Percentiles rank a stretch among this genome's conserved stretches.
These are phyloP conservation scores for Diprion similis DNA, from an alignment of 1,140 invertebrate genomes.

Conservation along the genomic window DNA sequence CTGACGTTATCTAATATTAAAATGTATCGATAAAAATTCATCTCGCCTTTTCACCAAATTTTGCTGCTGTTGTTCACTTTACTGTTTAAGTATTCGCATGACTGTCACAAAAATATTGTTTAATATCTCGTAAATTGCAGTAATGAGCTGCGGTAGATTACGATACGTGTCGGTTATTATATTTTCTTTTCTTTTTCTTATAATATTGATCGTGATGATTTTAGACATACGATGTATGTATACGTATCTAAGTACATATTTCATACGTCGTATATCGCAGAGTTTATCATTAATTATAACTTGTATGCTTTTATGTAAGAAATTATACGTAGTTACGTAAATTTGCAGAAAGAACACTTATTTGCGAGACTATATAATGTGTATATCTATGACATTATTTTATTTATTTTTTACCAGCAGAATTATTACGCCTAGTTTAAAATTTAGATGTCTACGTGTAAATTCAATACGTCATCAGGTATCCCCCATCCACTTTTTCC, in stretches of 20 bases:
- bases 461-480: constrained; percentile 5
- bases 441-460: neutral
- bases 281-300: neutral
- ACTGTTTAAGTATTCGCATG: constrained; percentile 31
- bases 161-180: neutral
- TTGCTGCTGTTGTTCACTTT: neutral
- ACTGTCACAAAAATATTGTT: constrained; percentile 58
- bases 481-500: neutral
- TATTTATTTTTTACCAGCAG: neutral
- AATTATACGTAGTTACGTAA: neutral
- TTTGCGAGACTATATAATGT: neutral
- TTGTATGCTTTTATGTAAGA: neutral
- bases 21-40: constrained; percentile 26
- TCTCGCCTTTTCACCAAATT: constrained; percentile 7
- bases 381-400: neutral
- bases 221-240: constrained; percentile 15
- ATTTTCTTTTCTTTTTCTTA: constrained; percentile 14
- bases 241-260: constrained; percentile 7
- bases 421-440: neutral
- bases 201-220: constrained; percentile 21
- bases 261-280: neutral
- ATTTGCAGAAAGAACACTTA: neutral
- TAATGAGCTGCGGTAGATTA: constrained; percentile 14
- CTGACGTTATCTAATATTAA: constrained; percentile 17
- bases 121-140: constrained; percentile 33